Evolutionary conservation across 2,113 vertebrate genomes (phyloP), one percentile per base, ranked within the genome.

Genomic region (Odocoileus virginianus): DNA sequence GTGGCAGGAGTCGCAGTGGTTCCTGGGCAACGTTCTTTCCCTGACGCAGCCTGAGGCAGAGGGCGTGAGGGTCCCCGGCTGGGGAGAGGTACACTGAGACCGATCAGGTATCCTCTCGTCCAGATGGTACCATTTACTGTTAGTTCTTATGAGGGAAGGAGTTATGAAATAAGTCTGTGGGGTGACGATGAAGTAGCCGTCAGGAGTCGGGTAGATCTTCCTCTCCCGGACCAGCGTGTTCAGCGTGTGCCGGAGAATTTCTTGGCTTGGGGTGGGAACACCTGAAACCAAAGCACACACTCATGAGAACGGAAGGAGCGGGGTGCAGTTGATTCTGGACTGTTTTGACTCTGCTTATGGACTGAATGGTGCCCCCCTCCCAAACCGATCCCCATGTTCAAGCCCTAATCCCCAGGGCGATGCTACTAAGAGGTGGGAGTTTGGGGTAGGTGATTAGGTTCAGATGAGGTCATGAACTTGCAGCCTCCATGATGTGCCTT

Each of bases 161-260:
- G 99, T 99, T 97, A 99, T 99, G 97, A 99, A 99, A 97, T 99
- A 99, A 33, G 99, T 99, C 98, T 99, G 99, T 0, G 99, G 99
- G 40, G 99, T 99, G 92, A 99, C 99, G 74, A 99, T 99, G 98
- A 99, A 99, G 98, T 99, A 99, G 98, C 99, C 99, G 82, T 99
- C 99, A 0, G 99, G 99, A 84, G 99, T 99, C 7, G 99, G 99
- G 97, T 99, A 99, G 98, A 99, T 99, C 98, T 99, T 99, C 95
- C 99, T 99, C 98, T 99, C 99, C 98, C 99, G 99, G 54, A 99
- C 99, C 98, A 99, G 99, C 98, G 99, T 99, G 98, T 99, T 99
- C 92, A 99, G 99, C 0, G 99, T 99, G 97, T 99, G 99, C 78
- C 99, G 99, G 88, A 99, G 99, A 97, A 99, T 99, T 98, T 99